Conservation (phyloP, 1,140 invertebrate genomes). For the Drosophila nigrodunni region DNA sequence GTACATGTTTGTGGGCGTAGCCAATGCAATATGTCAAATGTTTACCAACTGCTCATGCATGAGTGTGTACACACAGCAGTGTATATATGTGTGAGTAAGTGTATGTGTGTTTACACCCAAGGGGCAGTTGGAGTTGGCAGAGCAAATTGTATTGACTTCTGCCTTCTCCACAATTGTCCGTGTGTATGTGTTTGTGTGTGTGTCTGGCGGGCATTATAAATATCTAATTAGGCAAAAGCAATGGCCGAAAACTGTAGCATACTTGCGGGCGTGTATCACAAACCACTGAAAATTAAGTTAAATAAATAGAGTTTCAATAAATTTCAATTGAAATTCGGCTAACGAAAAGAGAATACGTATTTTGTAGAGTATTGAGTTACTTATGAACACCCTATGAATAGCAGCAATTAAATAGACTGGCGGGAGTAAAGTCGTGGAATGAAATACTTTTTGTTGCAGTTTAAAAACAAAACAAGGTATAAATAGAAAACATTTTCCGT, state of each 20-base stretch:
- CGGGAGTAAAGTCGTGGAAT: no score
- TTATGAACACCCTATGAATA: background rate
- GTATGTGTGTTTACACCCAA: conserved; percentile 20
- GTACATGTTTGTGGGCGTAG: conserved; percentile 24
- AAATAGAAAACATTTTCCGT: no score
- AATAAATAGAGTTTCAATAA: conserved; percentile 13
- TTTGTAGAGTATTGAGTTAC: background rate
- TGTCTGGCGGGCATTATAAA: conserved; percentile 63
- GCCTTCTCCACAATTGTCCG: conserved; percentile 47
- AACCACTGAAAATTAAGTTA: conserved; percentile 17
- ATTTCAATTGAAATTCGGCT: conserved; percentile 13
- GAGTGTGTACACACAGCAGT: background rate
- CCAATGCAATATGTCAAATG: conserved; percentile 49
- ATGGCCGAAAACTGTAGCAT: conserved; percentile 14
- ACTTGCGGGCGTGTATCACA: conserved; percentile 17
- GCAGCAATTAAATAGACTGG: no score
- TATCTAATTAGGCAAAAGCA: conserved; percentile 67
- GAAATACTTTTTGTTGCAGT: no score
- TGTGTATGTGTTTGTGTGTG: conserved; percentile 15
- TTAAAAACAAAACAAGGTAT: no score
- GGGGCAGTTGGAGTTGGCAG: conserved; percentile 35
- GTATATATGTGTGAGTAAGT: background rate
- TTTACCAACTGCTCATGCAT: conserved; percentile 23
- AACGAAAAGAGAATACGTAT: background rate
- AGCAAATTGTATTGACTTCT: conserved; percentile 73